Evolutionary conservation across 2,113 vertebrate genomes (phyloP), one percentile per base, ranked within the genome.

Genomic region (Leptobrachium leishanense): DNA sequence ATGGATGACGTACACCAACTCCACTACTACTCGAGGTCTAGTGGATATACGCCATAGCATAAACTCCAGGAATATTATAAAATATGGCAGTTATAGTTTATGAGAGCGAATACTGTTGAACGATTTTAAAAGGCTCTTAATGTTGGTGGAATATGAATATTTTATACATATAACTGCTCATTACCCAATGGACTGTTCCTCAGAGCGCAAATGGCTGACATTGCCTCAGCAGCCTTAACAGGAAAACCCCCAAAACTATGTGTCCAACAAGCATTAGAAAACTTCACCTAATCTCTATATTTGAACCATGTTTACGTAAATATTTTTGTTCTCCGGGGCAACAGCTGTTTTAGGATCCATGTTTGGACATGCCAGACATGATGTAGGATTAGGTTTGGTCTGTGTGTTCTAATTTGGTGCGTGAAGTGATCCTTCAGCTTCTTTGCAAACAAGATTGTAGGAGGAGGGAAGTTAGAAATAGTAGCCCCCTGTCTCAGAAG

Each of bases 241-340:
- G 55, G 3, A 59, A 15, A 59, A 59, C 55, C 12, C 55, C 10
- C 55, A 59, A 50, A 50, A 50, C 8, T 50, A 8, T 8, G 8
- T 8, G 46, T 50, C 13, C n/a, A 39, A 62, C 15, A 53, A 2
- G 31, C 20, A 43, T 66, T 39, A 57, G 9, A 12, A 59, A 59
- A 59, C 13, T 1, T 59, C 55, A 59, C 55, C 46, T 59, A 44
- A 43, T 15, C 13, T 42, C 55, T 79, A 79, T 80, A 74, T 64
- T 63, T 80, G 77, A 59, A 20, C 71, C 43, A 70, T 80, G 70
- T 80, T 73, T 80, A 73, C 68, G 31, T 69, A 70, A 70, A 80
- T 50, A 74, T 67, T 43, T 72, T 62, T 15, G 77, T 72, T 80
- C 63, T 46, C 77, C 5, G 3, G 70, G 71, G 53, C 63, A 80